Evolutionary conservation across 1,140 invertebrate genomes (phyloP).

Genomic region (Apocrypta bakeri): DNA sequence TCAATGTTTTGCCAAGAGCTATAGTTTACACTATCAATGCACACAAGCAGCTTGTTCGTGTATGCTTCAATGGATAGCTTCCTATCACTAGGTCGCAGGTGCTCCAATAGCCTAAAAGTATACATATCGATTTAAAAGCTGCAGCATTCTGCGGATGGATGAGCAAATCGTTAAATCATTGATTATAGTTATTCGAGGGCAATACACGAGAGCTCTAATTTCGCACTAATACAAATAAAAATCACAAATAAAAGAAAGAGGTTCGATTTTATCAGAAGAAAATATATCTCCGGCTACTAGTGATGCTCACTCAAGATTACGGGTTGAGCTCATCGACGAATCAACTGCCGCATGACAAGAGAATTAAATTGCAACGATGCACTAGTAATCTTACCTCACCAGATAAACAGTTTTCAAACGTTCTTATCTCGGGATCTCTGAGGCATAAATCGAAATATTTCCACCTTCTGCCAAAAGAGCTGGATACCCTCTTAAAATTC

Average conservation of each 20-base stretch:
- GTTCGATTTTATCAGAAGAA: too few relatives aligned
- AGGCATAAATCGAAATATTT: not conserved
- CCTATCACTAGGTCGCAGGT: not conserved
- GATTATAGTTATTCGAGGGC: too few relatives aligned
- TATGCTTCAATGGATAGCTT: not conserved
- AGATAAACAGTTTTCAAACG: not conserved
- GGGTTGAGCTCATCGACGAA: too few relatives aligned
- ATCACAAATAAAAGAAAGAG: too few relatives aligned
- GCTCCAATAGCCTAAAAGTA: conserved; percentile 10
- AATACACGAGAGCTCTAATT: too few relatives aligned
- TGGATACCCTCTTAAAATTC: conserved; percentile 11
- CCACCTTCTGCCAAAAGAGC: not conserved
- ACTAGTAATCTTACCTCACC: not conserved
- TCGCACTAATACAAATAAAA: too few relatives aligned
- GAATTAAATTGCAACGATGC: not conserved
- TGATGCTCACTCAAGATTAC: too few relatives aligned
- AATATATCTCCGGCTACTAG: too few relatives aligned
- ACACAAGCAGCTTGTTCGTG: not conserved
- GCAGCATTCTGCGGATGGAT: not conserved
- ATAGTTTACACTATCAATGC: conserved; percentile 14
- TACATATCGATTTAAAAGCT: not conserved
- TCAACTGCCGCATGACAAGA: too few relatives aligned
- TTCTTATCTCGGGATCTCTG: not conserved
- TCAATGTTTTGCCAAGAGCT: not conserved
- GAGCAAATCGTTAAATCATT: not conserved